Base-by-base conservation (phyloP, 2,888 invertebrate species). In the Halictus quadricinctus region DNA sequence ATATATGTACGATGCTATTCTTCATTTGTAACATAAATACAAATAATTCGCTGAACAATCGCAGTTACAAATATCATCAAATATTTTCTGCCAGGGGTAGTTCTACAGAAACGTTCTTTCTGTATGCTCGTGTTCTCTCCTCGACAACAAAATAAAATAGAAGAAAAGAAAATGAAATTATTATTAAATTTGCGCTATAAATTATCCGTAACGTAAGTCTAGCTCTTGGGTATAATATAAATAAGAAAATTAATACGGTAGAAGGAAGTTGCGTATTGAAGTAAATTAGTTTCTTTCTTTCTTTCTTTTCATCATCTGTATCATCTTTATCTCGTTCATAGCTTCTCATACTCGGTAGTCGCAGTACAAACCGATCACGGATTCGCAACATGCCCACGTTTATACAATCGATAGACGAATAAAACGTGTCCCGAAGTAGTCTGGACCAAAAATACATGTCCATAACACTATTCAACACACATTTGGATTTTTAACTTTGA, bases 191-290 rank as follows among this genome's bases (percentile, higher is more conserved):
- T 78, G 29, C 80, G 60, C 76, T 78, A 80, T 74, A 83, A 77
- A 76, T 83, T 77, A 72, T 72, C 58, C 41, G 69, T 76, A 46
- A 77, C 36, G 46, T 64, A 72, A 72, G 70, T 8, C 72, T 86
- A 81, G 43, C 43, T 58, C 78, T 73, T 86, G 79, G 58, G 72
- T 81, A 43, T 70, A 81, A 74, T 81, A 81, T 46, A 81, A 84
- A 81, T 80, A 84, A 79, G 78, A 84, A 80, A 75, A 72, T 76
- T 76, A 80, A 85, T 78, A 85, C 46, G 46, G 86, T 85, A 79
- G 76, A 83, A 87, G 86, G 86, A 80, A 83, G 73, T 80, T 83
- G 77, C 83, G 13, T 80, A 54, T 77, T 87, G 41, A 80, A 86
- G 75, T 83, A 83, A 84, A 82, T 72, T 72, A 25, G 72, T 84